Evolutionary conservation across 2,888 invertebrate genomes (phyloP).

Genomic region (Phyllotreta striolata): DNA sequence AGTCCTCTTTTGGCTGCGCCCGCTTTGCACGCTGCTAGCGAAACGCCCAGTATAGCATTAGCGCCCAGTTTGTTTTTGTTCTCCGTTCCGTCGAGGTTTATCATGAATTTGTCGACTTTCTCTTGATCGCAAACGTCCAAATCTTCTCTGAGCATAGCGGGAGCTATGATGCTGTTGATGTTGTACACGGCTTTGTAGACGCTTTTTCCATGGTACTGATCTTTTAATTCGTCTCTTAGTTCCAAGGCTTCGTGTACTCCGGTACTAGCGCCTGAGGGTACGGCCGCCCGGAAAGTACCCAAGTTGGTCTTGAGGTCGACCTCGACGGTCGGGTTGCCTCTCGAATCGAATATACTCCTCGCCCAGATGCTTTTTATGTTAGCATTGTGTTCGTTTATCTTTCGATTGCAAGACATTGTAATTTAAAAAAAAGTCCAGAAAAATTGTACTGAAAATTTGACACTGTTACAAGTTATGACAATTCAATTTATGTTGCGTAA

Average conservation of each 20-base stretch:
- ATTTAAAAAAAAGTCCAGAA: slow-evolving; percentile 3
- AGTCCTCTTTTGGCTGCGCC: slow-evolving; percentile 94
- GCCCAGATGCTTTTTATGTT: slow-evolving; percentile 88
- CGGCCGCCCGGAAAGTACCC: slow-evolving; percentile 90
- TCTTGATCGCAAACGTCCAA: slow-evolving; percentile 91
- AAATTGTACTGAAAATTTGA: slow-evolving; percentile 23
- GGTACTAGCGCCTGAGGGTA: slow-evolving; percentile 98
- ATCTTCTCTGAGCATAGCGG: slow-evolving; percentile 78
- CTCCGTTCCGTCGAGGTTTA: slow-evolving; percentile 93
- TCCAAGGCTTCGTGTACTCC: slow-evolving; percentile 97
- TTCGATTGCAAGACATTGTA: slow-evolving; percentile 34
- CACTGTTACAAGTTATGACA: neutral
- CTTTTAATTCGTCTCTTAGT: slow-evolving; percentile 90
- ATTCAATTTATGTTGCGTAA: too few species aligned
- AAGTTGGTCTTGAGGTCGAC: slow-evolving; percentile 84
- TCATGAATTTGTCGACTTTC: slow-evolving; percentile 86
- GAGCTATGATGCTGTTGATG: slow-evolving; percentile 83
- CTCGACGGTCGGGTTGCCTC: slow-evolving; percentile 99
- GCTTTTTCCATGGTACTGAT: slow-evolving; percentile 94
- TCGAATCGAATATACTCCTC: slow-evolving; percentile 98
- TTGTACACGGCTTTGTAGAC: slow-evolving; percentile 93
- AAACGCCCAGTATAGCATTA: slow-evolving; percentile 97
- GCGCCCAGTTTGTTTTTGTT: slow-evolving; percentile 97
- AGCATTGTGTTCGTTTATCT: slow-evolving; percentile 25
- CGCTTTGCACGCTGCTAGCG: slow-evolving; percentile 95